These are phyloP conservation scores for Rhagium mordax DNA, from an alignment of 2,888 invertebrate genomes.

Conservation along the genomic window DNA sequence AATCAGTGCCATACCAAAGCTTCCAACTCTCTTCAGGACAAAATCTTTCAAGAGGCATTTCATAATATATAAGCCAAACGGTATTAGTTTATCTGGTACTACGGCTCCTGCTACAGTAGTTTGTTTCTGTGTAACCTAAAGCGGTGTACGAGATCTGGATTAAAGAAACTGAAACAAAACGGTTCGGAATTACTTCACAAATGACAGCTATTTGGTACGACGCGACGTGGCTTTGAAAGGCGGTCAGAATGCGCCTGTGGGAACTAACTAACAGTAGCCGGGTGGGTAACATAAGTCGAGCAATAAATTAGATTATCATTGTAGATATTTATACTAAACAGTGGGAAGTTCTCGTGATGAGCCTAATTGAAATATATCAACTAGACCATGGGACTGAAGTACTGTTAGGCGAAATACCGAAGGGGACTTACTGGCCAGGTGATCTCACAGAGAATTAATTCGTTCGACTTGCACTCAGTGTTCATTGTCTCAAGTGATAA, in stretches of 20 bases:
- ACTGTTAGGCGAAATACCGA: background rate
- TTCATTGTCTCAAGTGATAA: background rate
- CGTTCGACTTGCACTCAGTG: no score
- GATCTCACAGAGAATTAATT: background rate
- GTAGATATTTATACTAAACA: background rate
- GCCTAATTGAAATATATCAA: background rate
- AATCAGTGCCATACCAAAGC: no score
- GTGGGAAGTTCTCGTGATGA: background rate
- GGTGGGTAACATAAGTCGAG: background rate
- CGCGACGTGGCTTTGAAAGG: background rate
- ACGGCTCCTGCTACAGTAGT: no score
- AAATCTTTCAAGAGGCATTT: no score
- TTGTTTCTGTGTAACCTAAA: no score
- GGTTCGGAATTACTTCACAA: background rate
- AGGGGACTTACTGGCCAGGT: background rate
- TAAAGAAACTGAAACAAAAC: background rate
- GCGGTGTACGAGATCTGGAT: background rate
- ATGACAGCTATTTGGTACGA: background rate
- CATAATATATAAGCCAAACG: no score
- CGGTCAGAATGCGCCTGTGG: background rate
- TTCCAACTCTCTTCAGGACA: no score
- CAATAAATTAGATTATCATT: background rate
- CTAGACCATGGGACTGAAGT: background rate
- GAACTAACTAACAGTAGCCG: background rate
- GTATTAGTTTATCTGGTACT: no score